Percentiles rank a stretch among this genome's conserved stretches.
These are phyloP conservation scores for Smittia sp. DNA, from an alignment of 2,888 invertebrate species.

Conservation along the genomic window DNA sequence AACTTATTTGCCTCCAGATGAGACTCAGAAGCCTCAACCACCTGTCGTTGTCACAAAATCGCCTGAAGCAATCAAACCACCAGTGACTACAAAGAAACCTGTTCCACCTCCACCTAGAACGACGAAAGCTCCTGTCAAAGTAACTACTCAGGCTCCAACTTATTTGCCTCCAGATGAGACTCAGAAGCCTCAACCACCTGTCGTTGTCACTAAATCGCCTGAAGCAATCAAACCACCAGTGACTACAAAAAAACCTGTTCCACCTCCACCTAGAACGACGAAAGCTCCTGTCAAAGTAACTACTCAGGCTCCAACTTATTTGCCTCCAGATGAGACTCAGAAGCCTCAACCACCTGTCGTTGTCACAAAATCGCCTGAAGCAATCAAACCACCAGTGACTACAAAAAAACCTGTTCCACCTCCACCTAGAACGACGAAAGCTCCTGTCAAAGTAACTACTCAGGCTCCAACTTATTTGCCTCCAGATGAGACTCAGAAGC, in stretches of 20 bases:
- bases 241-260: background rate
- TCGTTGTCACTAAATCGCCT: too few relatives aligned
- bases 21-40: background rate
- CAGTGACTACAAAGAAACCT: background rate
- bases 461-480: conserved; percentile 18
- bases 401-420: background rate
- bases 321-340: too few relatives aligned
- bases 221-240: too few relatives aligned
- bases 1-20: conserved; percentile 8
- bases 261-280: background rate
- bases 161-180: background rate
- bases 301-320: too few relatives aligned
- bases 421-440: background rate
- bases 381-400: background rate
- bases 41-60: background rate
- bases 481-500: background rate
- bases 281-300: too few relatives aligned
- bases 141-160: background rate
- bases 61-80: background rate
- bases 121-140: background rate
- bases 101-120: background rate
- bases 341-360: background rate
- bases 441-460: conserved; percentile 1
- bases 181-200: too few relatives aligned
- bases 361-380: background rate